Conservation (phyloP, 2,113 vertebrate species). For the Ptyas mucosa region DNA sequence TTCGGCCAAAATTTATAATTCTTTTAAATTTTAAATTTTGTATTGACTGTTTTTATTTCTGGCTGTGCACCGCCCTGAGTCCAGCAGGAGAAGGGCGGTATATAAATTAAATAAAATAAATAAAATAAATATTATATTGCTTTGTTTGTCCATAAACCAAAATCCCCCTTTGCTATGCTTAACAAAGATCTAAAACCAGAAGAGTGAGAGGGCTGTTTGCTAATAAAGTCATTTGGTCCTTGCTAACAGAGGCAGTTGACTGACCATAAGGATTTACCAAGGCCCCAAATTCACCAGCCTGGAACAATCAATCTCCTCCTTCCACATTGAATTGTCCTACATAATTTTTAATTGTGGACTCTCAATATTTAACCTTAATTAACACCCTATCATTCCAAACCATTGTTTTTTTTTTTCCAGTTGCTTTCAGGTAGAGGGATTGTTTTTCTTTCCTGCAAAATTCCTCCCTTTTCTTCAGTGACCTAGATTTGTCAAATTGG, state of each 20-base stretch:
- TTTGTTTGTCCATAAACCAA: not conserved
- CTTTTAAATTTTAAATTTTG: too few relatives aligned
- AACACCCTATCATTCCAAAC: not conserved
- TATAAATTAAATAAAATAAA: too few relatives aligned
- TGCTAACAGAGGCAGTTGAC: not conserved
- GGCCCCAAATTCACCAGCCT: not conserved
- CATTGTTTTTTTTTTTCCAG: not conserved
- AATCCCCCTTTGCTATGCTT: not conserved
- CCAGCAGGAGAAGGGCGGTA: too few relatives aligned
- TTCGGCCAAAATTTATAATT: too few relatives aligned
- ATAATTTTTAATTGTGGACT: not conserved
- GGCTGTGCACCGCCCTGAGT: too few relatives aligned
- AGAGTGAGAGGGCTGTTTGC: not conserved
- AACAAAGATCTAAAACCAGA: not conserved
- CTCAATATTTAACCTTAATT: not conserved
- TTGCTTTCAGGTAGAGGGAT: not conserved
- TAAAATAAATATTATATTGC: too few relatives aligned
- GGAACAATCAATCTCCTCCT: not conserved
- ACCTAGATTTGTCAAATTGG: not conserved
- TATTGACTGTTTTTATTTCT: too few relatives aligned
- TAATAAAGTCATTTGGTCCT: not conserved
- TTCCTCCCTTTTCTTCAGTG: not conserved
- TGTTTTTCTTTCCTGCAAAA: not conserved
- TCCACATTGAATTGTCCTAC: not conserved
- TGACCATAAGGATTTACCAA: not conserved